These are phyloP conservation scores for Ectemnius lituratus DNA, from an alignment of 2,888 invertebrate species.

Conservation along the genomic window DNA sequence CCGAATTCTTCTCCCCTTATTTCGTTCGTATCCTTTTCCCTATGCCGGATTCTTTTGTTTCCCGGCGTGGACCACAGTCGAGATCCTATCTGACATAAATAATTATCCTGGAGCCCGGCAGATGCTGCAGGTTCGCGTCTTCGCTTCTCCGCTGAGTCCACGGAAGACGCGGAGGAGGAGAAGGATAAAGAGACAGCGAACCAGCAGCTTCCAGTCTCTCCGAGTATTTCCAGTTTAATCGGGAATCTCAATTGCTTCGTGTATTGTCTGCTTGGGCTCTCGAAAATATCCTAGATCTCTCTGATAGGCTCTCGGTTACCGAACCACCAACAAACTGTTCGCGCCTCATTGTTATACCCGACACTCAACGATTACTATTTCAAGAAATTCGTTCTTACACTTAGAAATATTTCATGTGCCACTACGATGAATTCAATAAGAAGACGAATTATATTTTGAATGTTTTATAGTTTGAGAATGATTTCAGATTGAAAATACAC, in stretches of 20 bases:
- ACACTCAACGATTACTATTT: too few relatives aligned
- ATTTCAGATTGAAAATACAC: conserved; percentile 50
- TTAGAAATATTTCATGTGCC: too few relatives aligned
- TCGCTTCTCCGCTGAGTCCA: conserved; percentile 13
- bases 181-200: neutral
- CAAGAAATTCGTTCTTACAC: too few relatives aligned
- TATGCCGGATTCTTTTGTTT: conserved; percentile 73
- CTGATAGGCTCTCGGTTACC: neutral
- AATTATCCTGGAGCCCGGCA: conserved; percentile 72
- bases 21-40: conserved; percentile 37
- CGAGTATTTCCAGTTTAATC: conserved; percentile 63
- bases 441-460: conserved; percentile 44
- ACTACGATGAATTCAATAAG: neutral
- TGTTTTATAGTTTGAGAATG: conserved; percentile 51
- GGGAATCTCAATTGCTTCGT: conserved; percentile 35
- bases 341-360: too few relatives aligned
- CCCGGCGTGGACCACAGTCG: conserved; percentile 59
- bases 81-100: conserved; percentile 77
- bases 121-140: conserved; percentile 60
- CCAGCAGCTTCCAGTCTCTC: too few relatives aligned
- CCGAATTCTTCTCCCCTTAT: conserved; percentile 38
- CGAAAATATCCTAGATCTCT: conserved; percentile 51
- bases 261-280: conserved; percentile 30
- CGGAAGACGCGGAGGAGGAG: conserved; percentile 16
- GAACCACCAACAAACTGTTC: too few relatives aligned